Base-by-base conservation (phyloP, 1,140 invertebrate genomes). In the Pachypeltis micranthus region DNA sequence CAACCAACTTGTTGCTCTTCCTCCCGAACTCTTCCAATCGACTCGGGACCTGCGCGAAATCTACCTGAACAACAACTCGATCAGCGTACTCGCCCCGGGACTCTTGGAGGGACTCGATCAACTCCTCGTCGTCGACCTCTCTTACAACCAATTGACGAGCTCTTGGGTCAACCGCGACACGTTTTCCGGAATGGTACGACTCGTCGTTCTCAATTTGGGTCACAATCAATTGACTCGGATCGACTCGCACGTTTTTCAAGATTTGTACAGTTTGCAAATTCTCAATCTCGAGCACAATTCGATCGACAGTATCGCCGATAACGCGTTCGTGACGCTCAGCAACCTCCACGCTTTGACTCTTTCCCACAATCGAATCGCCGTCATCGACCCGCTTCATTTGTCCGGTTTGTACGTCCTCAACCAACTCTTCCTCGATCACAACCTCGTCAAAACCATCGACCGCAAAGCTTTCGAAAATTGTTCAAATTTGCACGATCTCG, bases 401-500 rank as follows among this genome's bases (percentile, higher is more conserved):
- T 75, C 81, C 12, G 88, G 88, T 16, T 78, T 91, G 57, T 81
- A 81, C 65, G 83, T 84, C 1, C 75, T 92, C 44, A 82, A 82
- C 65, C 82, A 86, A 69, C 76, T 91, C 23, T 83, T 85, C 69
- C 72, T 91, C 27, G 86, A 90, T 72, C 79, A 84, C 66, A 93
- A 92, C 73, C 76, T 80, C 69, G 80, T 92, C 39, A 78, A 80
- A 57, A 75, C 75, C 51, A 79, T 91, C 44, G 81, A 89, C 63
- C 77, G 79, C 2, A 83, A 83, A 63, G 82, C 91, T 16, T 91
- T 91, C 69, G 80, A 81, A 71, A 93, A 90, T 74, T 81, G 88
- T 68, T 87, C 84, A 16, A 71, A 81, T 77, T 79, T 96, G 47
- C 85, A 90, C 73, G 91, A 93, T 74, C 77, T 96, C 2, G 89